These are phyloP conservation scores for Acronicta alni DNA, from an alignment of 2,888 invertebrate genomes.

Conservation along the genomic window DNA sequence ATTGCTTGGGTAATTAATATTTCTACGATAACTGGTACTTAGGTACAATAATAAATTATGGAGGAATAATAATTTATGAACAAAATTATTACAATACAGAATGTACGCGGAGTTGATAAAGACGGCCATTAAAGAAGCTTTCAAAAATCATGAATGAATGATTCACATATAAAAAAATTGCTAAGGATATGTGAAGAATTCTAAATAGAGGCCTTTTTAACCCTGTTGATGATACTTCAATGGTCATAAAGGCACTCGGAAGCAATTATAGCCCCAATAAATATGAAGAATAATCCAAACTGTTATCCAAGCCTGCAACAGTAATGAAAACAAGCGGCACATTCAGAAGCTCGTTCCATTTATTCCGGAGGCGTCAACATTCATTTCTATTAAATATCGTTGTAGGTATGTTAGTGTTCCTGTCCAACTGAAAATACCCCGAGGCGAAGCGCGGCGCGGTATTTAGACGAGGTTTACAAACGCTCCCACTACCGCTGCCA, in stretches of 20 bases:
- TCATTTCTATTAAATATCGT: slow-evolving; percentile 49
- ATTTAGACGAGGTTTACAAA: slow-evolving; percentile 29
- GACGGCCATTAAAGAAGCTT: too few relatives aligned
- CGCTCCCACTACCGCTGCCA: slow-evolving; percentile 7
- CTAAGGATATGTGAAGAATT: too few relatives aligned
- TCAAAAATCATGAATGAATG: too few relatives aligned
- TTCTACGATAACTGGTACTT: neutral
- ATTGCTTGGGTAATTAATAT: neutral
- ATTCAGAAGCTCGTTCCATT: slow-evolving; percentile 16
- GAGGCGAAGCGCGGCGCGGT: slow-evolving; percentile 27
- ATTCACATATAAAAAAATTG: too few relatives aligned
- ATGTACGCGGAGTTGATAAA: too few relatives aligned
- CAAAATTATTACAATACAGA: too few relatives aligned
- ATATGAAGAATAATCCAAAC: slow-evolving; percentile 12
- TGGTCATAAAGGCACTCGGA: too few relatives aligned
- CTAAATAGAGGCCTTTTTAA: too few relatives aligned
- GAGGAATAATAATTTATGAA: too few relatives aligned
- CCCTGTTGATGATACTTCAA: too few relatives aligned
- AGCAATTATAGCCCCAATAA: neutral
- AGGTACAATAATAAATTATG: too few relatives aligned
- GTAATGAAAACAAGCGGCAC: slow-evolving; percentile 16
- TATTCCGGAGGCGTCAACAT: slow-evolving; percentile 27
- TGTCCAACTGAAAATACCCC: slow-evolving; percentile 39
- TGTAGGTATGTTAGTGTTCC: slow-evolving; percentile 34
- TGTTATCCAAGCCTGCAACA: slow-evolving; percentile 13